Percentiles rank a stretch among this genome's conserved stretches.
Conservation (phyloP, 2,113 vertebrate species). For the Scolopax mira region DNA sequence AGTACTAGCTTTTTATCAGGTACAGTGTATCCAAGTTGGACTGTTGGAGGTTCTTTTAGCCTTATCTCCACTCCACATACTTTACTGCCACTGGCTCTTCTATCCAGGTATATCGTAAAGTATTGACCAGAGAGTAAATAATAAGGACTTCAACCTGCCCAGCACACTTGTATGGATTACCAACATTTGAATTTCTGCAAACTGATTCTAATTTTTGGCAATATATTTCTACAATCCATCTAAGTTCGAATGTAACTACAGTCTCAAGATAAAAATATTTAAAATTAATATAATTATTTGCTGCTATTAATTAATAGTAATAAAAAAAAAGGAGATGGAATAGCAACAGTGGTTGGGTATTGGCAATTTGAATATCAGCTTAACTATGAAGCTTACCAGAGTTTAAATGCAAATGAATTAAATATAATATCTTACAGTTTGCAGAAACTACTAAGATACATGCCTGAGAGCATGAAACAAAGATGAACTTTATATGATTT, state of each 20-base stretch:
- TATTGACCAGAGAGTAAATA: background rate
- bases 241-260: background rate
- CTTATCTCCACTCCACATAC: background rate
- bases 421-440: background rate
- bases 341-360: background rate
- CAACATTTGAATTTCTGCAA: background rate
- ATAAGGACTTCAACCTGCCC: background rate
- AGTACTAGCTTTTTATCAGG: background rate
- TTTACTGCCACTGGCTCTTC: background rate
- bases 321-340: background rate
- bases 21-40: background rate
- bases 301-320: background rate
- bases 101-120: background rate
- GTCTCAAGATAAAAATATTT: background rate
- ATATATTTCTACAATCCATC: background rate
- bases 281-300: background rate
- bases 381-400: background rate
- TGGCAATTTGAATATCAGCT: background rate
- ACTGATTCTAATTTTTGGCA: background rate
- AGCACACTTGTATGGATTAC: rapidly evolving
- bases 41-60: background rate
- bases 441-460: background rate
- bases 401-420: background rate
- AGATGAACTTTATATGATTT: background rate
- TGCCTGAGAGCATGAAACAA: background rate